These are phyloP conservation scores for Periphyllus acericola DNA, from an alignment of 2,888 invertebrate genomes.

Conservation along the genomic window DNA sequence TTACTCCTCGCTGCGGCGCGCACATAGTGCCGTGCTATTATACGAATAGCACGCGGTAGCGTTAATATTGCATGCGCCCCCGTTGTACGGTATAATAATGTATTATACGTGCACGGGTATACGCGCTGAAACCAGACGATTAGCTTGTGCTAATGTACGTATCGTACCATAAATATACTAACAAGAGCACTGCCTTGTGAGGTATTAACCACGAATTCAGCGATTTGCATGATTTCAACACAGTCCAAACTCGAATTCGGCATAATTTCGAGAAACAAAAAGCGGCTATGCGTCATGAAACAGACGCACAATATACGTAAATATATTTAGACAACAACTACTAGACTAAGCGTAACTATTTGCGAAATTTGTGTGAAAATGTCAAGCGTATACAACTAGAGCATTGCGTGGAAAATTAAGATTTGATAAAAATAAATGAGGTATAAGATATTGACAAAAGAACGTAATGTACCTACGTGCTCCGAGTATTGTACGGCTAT, in stretches of 20 bases:
- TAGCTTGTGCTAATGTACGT: neutral
- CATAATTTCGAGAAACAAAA: neutral
- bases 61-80: neutral
- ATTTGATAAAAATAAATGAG: neutral
- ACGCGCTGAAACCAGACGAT: neutral
- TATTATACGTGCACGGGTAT: neutral
- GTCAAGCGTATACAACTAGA: neutral
- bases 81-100: neutral
- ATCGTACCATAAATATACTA: neutral
- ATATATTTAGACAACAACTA: neutral
- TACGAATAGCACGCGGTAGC: too few species aligned
- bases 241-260: neutral
- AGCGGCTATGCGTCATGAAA: neutral
- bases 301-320: neutral
- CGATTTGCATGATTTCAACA: neutral
- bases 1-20: neutral
- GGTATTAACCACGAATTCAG: neutral
- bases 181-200: neutral
- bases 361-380: neutral
- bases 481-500: constrained; percentile 7
- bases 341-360: neutral
- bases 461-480: neutral
- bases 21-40: too few species aligned
- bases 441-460: constrained; percentile 18
- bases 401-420: neutral